Conservation (phyloP, 2,797 vertebrate genomes). For the Neoniphon sammara region DNA sequence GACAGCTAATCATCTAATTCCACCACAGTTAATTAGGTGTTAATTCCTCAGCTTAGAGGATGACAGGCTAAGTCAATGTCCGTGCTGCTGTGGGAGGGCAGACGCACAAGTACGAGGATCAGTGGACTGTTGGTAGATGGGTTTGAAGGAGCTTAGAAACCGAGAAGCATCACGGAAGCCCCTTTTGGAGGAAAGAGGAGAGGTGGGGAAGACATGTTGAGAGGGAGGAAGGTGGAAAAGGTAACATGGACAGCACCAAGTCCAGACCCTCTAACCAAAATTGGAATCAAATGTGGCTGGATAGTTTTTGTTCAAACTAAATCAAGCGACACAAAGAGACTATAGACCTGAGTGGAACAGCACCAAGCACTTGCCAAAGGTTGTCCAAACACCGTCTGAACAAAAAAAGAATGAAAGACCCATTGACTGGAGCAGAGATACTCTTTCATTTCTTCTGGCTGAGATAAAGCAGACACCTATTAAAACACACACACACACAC, state of each 20-base stretch:
- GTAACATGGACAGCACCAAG: not conserved
- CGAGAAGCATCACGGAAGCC: constrained; percentile 13
- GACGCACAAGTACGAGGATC: constrained; percentile 16
- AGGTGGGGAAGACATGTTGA: not conserved
- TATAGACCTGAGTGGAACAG: constrained; percentile 38
- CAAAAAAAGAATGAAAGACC: constrained; percentile 62
- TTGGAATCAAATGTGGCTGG: constrained; percentile 32
- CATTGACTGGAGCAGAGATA: constrained; percentile 63
- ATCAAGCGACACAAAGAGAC: constrained; percentile 55
- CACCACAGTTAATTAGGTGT: constrained; percentile 24
- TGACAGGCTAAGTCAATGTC: constrained; percentile 4
- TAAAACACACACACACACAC: constrained; percentile 49
- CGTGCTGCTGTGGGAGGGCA: constrained; percentile 11
- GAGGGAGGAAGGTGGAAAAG: constrained; percentile 2
- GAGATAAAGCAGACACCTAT: constrained; percentile 67
- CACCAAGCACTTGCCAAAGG: constrained; percentile 67
- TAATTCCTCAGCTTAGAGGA: constrained; percentile 45
- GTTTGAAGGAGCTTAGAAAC: not conserved
- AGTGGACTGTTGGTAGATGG: not conserved
- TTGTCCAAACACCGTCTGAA: constrained; percentile 67
- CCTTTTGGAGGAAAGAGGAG: not conserved
- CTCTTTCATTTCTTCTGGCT: constrained; percentile 58
- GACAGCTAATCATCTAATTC: constrained; percentile 20
- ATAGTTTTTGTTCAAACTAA: constrained; percentile 37
- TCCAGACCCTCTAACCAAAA: constrained; percentile 4